Base-by-base conservation (phyloP, 2,113 vertebrate species). In the Anser brachyrhynchus region DNA sequence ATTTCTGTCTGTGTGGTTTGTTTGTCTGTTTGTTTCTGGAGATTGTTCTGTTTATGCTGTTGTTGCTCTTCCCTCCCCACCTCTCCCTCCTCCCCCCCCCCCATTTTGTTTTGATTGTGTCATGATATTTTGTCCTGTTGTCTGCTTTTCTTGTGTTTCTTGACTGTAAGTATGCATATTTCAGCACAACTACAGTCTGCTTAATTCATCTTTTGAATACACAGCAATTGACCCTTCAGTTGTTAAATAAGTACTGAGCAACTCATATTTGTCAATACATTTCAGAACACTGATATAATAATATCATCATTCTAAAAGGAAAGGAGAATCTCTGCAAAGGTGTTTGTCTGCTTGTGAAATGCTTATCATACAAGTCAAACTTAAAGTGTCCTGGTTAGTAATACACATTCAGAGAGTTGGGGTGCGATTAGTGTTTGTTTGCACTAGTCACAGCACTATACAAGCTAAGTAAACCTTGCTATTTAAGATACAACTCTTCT, bases 391-490 rank as follows among this genome's bases (percentile, higher is more conserved):
- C 43, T 66, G 76, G 46, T 76, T 86, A 71, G n/a, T 82, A 70
- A 70, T 17, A 14, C 46, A 75, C 77, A 69, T 43, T n/a, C 33
- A 54, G 41, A 91, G 72, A 90, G 84, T 43, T 89, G 13, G n/a
- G 67, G 28, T 37, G 13, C 9, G 37, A 58, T 78, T 79, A 57
- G 18, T 52, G 79, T 10, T 93, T 95, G 9, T 70, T 89, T 90
- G 43, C 54, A 41, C 13, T 84, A 72, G 64, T 51, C 29, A 29
- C 51, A 85, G 18, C 39, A 62, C n/a, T 72, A 74, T 43, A 46
- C 64, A 77, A 92, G 59, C 13, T 44, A 41, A 93, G 90, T 58
- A 92, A 86, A 94, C 22, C 26, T 23, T 92, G 54, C 84, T 96
- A 72, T 94, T 96, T 94, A 52, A 79, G 35, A 81, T 39, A 59